These are phyloP conservation scores for Petrolisthes cinctipes DNA, from an alignment of 2,888 invertebrate species.

Conservation along the genomic window DNA sequence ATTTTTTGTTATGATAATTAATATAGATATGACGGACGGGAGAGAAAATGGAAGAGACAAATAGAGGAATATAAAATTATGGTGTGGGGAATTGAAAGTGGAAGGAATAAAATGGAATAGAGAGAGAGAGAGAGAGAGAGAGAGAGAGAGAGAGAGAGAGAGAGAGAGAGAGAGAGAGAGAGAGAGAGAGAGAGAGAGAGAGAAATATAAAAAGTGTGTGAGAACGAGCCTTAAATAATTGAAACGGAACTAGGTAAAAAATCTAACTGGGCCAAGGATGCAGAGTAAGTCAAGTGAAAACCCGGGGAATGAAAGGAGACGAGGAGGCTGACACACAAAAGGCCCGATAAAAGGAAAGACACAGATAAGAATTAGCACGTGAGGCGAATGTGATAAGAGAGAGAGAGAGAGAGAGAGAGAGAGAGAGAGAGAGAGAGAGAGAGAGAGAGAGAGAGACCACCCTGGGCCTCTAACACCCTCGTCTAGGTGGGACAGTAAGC, in stretches of 20 bases:
- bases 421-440: not conserved
- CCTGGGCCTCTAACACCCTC: too few relatives aligned
- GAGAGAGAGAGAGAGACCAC: not conserved
- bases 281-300: too few relatives aligned
- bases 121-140: constrained; percentile 1
- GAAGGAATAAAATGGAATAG: not conserved
- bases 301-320: too few relatives aligned
- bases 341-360: not conserved
- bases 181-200: not conserved
- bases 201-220: not conserved
- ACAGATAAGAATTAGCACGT: not conserved
- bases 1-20: too few relatives aligned
- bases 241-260: too few relatives aligned
- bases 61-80: not conserved
- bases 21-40: not conserved
- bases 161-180: constrained; percentile 1
- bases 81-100: not conserved
- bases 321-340: too few relatives aligned
- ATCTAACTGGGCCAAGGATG: too few relatives aligned
- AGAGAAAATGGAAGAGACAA: not conserved
- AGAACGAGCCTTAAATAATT: not conserved
- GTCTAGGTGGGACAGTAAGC: not conserved
- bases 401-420: not conserved
- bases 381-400: not conserved
- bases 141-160: constrained; percentile 1